These are phyloP conservation scores for Alces alces DNA, from an alignment of 2,113 vertebrate genomes.

Conservation along the genomic window DNA sequence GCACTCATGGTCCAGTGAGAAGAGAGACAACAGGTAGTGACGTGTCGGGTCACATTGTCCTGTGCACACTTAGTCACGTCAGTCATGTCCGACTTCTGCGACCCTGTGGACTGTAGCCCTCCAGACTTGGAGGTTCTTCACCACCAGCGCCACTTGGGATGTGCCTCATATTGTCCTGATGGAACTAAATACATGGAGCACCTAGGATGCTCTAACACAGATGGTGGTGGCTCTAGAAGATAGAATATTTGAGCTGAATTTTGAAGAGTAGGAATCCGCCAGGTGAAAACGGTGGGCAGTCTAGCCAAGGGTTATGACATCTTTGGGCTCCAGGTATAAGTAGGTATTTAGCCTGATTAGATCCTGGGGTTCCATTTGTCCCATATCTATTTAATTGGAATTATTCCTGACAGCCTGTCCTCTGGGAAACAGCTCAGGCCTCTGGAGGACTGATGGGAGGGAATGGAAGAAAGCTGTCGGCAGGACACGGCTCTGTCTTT, in stretches of 20 bases:
- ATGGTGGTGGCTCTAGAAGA: neutral
- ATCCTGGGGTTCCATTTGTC: neutral
- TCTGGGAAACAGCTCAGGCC: neutral
- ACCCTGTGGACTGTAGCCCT: neutral
- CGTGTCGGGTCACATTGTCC: neutral
- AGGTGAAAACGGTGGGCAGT: neutral
- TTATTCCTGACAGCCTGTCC: neutral
- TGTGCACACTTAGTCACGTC: neutral
- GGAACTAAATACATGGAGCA: neutral
- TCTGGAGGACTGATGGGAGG: neutral
- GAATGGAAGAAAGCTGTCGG: neutral
- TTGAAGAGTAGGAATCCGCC: neutral
- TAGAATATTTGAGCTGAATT: neutral
- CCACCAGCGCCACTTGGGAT: neutral
- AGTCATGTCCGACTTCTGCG: neutral
- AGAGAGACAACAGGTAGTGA: neutral
- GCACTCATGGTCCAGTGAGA: neutral
- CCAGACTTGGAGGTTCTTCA: neutral
- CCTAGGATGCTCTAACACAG: neutral
- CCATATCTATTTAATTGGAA: neutral
- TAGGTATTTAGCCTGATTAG: neutral
- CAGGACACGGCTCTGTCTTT: neutral
- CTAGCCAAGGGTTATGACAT: neutral
- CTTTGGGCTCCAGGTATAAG: neutral
- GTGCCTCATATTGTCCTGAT: neutral